These are phyloP conservation scores for Zaprionus lachaisei DNA, from an alignment of 1,140 invertebrate species.

Conservation along the genomic window DNA sequence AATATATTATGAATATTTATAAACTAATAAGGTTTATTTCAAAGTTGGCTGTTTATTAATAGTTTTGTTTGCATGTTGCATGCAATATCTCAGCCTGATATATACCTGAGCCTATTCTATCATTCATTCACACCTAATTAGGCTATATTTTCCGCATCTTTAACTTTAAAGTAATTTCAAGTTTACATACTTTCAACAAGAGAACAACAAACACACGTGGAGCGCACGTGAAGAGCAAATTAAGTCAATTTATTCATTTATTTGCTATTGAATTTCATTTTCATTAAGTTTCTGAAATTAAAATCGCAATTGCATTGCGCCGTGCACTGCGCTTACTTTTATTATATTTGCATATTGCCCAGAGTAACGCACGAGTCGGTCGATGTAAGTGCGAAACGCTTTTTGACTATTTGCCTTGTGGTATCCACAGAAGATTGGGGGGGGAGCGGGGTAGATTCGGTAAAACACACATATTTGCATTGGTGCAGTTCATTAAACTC, in stretches of 20 bases:
- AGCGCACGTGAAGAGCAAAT: constrained; percentile 10
- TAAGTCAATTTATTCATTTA: constrained; percentile 48
- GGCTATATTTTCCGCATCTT: background rate
- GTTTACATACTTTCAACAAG: background rate
- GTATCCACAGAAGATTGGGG: constrained; percentile 8
- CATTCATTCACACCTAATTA: background rate
- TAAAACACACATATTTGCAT: constrained; percentile 31
- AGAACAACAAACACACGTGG: background rate
- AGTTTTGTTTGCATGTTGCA: no score
- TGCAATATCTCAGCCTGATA: no score
- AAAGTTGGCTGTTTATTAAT: background rate
- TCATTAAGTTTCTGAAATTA: constrained; percentile 43
- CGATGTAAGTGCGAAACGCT: constrained; percentile 35
- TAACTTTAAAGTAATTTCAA: background rate
- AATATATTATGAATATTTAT: background rate
- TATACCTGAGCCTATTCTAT: no score
- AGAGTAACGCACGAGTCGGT: background rate
- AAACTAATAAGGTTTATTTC: no score
- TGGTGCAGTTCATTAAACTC: constrained; percentile 76
- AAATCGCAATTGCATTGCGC: constrained; percentile 40
- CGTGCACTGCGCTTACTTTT: constrained; percentile 25
- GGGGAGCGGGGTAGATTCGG: background rate
- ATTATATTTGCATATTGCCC: constrained; percentile 44
- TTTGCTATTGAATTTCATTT: constrained; percentile 63
- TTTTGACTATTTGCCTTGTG: constrained; percentile 52